These are phyloP conservation scores for Drosophila lutescens DNA, from an alignment of 2,888 invertebrate genomes.

Conservation along the genomic window DNA sequence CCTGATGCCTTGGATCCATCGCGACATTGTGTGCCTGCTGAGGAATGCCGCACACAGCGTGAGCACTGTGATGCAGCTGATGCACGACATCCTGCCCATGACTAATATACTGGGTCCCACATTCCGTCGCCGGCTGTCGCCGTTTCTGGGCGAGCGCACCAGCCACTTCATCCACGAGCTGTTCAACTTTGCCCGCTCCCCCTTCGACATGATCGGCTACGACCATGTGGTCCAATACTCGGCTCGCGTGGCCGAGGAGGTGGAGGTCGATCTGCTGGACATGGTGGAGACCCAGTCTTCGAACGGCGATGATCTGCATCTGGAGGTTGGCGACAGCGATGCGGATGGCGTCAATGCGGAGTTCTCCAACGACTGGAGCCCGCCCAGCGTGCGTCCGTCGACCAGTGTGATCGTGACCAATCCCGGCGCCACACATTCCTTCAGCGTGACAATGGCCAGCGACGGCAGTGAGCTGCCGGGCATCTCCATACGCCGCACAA, in stretches of 20 bases:
- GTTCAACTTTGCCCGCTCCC: conserved; percentile 93
- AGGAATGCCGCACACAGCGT: conserved; percentile 87
- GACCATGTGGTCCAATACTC: conserved; percentile 90
- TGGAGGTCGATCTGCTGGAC: conserved; percentile 79
- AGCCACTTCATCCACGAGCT: conserved; percentile 96
- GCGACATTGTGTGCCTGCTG: conserved; percentile 91
- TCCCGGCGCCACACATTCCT: conserved; percentile 74
- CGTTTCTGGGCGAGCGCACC: conserved; percentile 89
- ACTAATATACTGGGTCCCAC: conserved; percentile 86
- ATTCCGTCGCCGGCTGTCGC: conserved; percentile 89
- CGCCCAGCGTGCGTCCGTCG: conserved; percentile 50
- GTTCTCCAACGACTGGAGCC: conserved; percentile 28
- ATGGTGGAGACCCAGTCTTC: conserved; percentile 72
- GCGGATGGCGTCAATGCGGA: conserved; percentile 17
- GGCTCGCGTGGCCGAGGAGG: conserved; percentile 82
- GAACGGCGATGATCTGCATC: conserved; percentile 46
- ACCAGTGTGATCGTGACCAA: conserved; percentile 72
- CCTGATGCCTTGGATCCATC: conserved; percentile 93
- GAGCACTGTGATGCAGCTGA: conserved; percentile 88
- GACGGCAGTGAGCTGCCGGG: conserved; percentile 77
- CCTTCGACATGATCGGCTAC: conserved; percentile 93
- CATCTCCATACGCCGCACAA: conserved; percentile 68
- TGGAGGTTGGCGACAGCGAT: conserved; percentile 34
- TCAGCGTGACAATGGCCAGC: conserved; percentile 73
- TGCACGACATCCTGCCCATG: conserved; percentile 88